Percentiles rank a stretch among this genome's conserved stretches.
These are phyloP conservation scores for Enteromius afrohamiltoni DNA, from an alignment of 2,797 vertebrate species.

Conservation along the genomic window DNA sequence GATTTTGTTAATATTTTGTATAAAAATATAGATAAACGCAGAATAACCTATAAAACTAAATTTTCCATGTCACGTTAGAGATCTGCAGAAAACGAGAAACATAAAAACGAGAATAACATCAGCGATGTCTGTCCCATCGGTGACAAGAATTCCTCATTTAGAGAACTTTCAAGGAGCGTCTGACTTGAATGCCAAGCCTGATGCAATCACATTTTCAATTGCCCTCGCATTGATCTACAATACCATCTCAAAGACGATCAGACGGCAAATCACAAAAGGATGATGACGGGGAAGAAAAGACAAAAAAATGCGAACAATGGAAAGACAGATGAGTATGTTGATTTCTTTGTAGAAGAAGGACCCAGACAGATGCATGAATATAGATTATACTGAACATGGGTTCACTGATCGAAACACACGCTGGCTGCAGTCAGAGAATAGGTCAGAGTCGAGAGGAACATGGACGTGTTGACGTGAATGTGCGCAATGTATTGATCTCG, in stretches of 20 bases:
- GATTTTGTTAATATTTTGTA: not conserved
- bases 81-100: not conserved
- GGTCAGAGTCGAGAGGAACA: conserved; percentile 8
- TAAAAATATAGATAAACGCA: not conserved
- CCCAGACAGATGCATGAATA: conserved; percentile 64
- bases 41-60: not conserved
- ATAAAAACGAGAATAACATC: not conserved
- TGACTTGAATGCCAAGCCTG: conserved; percentile 28
- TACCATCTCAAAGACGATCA: conserved; percentile 43
- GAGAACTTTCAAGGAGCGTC: conserved; percentile 21
- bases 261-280: conserved; percentile 52
- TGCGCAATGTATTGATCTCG: conserved; percentile 66
- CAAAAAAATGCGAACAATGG: conserved; percentile 43
- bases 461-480: conserved; percentile 48
- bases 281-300: not conserved
- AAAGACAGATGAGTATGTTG: conserved; percentile 3
- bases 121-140: not conserved
- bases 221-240: conserved; percentile 45
- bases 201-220: conserved; percentile 51
- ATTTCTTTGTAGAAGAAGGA: conserved; percentile 10
- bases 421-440: conserved; percentile 31
- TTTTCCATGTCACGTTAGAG: not conserved
- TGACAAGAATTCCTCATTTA: not conserved
- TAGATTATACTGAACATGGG: conserved; percentile 63
- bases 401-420: not conserved